Base-by-base conservation (phyloP, 30 jellyfish, hydroid and myxozoan genomes). In the Hydractinia echinata region DNA sequence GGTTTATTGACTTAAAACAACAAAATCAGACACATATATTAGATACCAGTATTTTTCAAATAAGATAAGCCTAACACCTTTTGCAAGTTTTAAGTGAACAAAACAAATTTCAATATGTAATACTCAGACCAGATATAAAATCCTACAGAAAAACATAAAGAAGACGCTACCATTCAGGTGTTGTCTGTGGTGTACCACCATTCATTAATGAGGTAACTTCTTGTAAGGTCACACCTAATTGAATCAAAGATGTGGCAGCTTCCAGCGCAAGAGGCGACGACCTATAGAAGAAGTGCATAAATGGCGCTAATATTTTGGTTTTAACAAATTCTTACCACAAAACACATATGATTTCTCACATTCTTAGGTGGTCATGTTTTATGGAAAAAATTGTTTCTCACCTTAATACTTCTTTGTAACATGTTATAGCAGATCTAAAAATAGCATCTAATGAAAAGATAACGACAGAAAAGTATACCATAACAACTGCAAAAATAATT, bases 381-480 rank as follows among this genome's bases (percentile, higher is more conserved):
- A 77, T 10, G 10, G 19, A 55, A 79, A 79, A 30, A 30, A 30
- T 30, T 30, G 44, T 2, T 30, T 30, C 44, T 30, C 58, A 92
- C 98, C 98, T 87, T 49, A 92, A 68, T 7, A 92, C 98, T 30
- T 92, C 98, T 68, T 92, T 92, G 87, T 86, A 92, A 55, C 98
- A 92, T 30, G 98, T 92, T 50, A 87, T 82, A 10, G 98, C 98
- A 16, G 98, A 92, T 73, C 98, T 92, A 53, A 5, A 86, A 71
- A 48, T 14, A 7, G 55, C 30, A 66, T 48, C 62, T 20, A 8
- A n/a, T 8, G 49, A 7, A 68, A 68, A 68, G 69, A 11, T 58
- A 30, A 30, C 44, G 44, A 30, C 44, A 30, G 44, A 30, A 30
- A 30, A 30, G 44, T 30, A 30, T 30, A 30, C 44, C 44, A 30